Percentiles rank a stretch among this genome's conserved stretches.
These are phyloP conservation scores for Syngnathus acus DNA, from an alignment of 2,797 vertebrate species.

Conservation along the genomic window DNA sequence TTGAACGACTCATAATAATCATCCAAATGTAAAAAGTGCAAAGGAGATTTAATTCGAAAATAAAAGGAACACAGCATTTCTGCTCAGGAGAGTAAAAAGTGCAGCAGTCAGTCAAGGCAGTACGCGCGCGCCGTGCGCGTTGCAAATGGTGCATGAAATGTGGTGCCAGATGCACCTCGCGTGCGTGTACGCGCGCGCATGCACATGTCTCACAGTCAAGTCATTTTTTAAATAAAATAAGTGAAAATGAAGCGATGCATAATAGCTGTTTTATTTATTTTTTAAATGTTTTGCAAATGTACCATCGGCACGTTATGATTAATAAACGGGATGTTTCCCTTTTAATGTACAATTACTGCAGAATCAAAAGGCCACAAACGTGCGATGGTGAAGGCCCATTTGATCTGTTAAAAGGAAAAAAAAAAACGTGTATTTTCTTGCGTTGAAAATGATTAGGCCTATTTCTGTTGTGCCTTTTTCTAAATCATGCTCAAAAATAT, in stretches of 20 bases:
- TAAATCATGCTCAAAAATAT: neutral
- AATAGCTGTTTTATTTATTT: too few relatives aligned
- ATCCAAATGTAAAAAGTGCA: neutral
- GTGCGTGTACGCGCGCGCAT: neutral
- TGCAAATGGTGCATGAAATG: slow-evolving; percentile 59
- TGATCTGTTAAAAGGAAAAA: neutral
- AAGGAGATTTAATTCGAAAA: neutral
- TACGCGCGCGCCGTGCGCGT: slow-evolving; percentile 7
- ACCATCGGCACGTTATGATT: too few relatives aligned
- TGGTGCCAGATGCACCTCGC: slow-evolving; percentile 33
- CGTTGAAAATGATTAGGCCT: neutral
- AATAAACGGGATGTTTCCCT: too few relatives aligned
- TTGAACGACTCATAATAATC: neutral
- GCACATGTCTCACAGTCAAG: slow-evolving; percentile 26
- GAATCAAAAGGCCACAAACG: neutral
- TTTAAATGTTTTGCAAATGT: too few relatives aligned
- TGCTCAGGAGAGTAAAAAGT: slow-evolving; percentile 12
- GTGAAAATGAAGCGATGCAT: neutral
- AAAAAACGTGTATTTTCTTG: neutral
- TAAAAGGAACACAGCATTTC: neutral
- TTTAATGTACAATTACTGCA: neutral
- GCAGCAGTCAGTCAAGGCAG: slow-evolving; percentile 7
- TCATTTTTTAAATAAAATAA: neutral
- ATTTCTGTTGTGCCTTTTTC: neutral
- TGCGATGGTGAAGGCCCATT: neutral